These are phyloP conservation scores for Poeciliopsis paucimaculata DNA, from an alignment of 2,797 vertebrate genomes.

Conservation along the genomic window DNA sequence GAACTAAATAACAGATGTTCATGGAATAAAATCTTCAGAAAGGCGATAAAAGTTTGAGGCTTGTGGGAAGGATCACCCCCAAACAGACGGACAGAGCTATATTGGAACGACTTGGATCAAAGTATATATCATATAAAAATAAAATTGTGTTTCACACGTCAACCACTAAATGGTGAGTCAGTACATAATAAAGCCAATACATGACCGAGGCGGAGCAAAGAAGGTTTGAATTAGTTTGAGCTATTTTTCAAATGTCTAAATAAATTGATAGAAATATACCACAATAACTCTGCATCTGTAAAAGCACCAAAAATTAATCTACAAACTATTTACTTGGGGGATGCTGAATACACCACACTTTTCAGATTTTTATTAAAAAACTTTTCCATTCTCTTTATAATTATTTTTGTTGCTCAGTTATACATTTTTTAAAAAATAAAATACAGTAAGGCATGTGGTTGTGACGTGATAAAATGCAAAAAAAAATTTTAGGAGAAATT, in stretches of 20 bases:
- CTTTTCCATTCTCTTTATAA: neutral
- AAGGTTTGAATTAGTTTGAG: neutral
- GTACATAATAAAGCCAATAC: neutral
- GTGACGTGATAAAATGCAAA: neutral
- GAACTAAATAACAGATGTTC: neutral
- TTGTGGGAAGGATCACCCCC: neutral
- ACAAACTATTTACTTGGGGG: neutral
- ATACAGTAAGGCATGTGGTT: neutral
- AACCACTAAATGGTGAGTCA: neutral
- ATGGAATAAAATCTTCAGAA: neutral
- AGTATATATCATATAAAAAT: neutral
- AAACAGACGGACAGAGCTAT: neutral
- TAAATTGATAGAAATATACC: neutral
- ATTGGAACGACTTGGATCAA: neutral
- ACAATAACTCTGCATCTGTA: neutral
- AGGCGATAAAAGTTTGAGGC: neutral
- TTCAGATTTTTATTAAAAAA: neutral
- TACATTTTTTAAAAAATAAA: neutral
- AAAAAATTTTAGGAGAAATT: neutral
- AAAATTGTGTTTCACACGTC: neutral
- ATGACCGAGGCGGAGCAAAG: neutral
- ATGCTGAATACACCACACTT: neutral
- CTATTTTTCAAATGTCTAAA: neutral
- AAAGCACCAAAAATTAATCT: neutral
- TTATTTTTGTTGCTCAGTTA: neutral